Base-by-base conservation (phyloP, 2,113 vertebrate genomes). In the Probosciger aterrimus region DNA sequence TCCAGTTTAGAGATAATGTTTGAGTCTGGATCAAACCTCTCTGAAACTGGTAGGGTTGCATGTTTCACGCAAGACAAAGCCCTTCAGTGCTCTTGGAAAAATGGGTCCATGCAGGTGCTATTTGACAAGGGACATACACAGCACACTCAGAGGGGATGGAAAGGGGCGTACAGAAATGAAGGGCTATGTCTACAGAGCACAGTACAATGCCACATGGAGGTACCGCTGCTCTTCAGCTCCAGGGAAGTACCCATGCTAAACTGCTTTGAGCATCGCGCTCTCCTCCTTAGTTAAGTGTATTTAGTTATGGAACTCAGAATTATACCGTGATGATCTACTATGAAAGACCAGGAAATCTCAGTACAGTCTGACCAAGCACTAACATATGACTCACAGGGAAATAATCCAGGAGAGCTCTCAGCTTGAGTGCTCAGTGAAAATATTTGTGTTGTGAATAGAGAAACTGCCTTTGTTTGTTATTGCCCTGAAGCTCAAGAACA, bases 161-260 rank as follows among this genome's bases (percentile, higher is more conserved):
- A 35, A 49, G 22, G 18, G 43, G 6, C 1, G 0, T 4, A 19
- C 14, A 47, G 52, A 28, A 76, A 15, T 0, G 1, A 28, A 23
- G 44, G 35, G 30, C 44, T 37, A 9, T 0, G 2, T 11, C 60
- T 28, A 16, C 18, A 6, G 60, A 77, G 39, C 49, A 19, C 25
- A 52, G 8, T 0, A 0, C 30, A 41, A 30, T 18, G 25, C 19
- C 19, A 13, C 0, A 0, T 19, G 31, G 19, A 82, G 18, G 6
- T 16, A 18, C 35, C 33, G 24, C 52, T 23, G 14, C 28, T 49
- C 25, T 67, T 83, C 82, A 78, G 24, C 31, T 76, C 31, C 62
- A 86, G n/a, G 65, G 68, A 65, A 20, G 30, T 3, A 50, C 14
- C 10, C 9, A 7, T 1, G 2, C 5, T 50, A 82, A 63, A 35